phyloP scores from a whole-genome alignment of 2,797 vertebrate species.

The Falco berigora region DNA sequence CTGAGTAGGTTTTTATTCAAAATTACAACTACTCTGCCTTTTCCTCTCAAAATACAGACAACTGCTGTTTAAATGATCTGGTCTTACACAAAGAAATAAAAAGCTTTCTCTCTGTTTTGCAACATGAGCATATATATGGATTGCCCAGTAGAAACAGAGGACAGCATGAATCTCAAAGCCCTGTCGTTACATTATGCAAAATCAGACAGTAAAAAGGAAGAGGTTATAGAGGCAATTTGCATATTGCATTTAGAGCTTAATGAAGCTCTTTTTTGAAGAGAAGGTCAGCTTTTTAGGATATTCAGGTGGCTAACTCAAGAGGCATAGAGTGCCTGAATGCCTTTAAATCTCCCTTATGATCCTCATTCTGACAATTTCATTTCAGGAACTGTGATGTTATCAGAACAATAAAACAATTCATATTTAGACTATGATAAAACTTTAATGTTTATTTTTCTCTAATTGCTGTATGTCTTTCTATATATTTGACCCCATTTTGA shows the following conservation, averaged over 20 bases:
- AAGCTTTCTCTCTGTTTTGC: background rate
- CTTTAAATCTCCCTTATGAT: background rate
- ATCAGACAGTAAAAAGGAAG: background rate
- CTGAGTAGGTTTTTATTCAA: background rate
- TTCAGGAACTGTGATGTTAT: background rate
- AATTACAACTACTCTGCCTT: background rate
- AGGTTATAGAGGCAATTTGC: background rate
- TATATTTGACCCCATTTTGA: background rate
- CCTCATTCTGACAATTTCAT: background rate
- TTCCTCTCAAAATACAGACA: background rate
- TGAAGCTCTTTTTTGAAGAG: background rate
- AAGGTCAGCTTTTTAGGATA: background rate
- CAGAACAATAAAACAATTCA: background rate
- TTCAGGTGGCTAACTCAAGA: background rate
- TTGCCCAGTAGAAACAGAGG: background rate
- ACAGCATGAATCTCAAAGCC: background rate
- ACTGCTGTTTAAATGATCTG: background rate
- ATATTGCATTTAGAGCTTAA: background rate
- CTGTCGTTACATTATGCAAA: constrained; percentile 12
- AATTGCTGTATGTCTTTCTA: background rate
- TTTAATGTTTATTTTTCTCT: background rate
- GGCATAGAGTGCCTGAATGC: background rate
- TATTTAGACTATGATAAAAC: background rate
- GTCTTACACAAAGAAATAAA: background rate
- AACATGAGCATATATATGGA: background rate